Conservation (phyloP, 1,140 invertebrate species). For the Hylaeus anthracinus region DNA sequence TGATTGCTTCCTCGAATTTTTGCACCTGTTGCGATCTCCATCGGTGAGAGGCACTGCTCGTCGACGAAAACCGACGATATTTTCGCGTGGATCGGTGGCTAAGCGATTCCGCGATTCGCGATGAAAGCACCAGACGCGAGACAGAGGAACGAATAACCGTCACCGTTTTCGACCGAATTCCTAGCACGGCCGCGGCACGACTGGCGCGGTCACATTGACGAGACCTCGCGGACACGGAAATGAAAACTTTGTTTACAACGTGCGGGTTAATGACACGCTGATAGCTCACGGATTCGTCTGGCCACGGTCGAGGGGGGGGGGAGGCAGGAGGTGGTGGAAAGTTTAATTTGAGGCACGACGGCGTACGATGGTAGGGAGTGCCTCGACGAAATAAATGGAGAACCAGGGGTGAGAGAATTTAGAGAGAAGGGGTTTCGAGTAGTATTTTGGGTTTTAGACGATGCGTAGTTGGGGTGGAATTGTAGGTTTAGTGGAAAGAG, state of each 20-base stretch:
- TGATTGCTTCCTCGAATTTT: neutral
- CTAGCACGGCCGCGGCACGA: neutral
- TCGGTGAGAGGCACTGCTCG: neutral
- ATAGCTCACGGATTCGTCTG: neutral
- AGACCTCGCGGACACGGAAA: conserved; percentile 1
- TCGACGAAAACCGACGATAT: neutral
- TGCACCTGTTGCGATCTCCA: conserved; percentile 37
- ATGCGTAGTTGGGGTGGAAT: too few species aligned
- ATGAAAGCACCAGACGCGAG: neutral
- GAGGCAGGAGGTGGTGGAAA: neutral
- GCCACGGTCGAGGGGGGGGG: neutral
- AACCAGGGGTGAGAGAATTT: too few species aligned
- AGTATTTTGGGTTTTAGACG: too few species aligned
- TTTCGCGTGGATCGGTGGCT: neutral
- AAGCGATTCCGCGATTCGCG: neutral
- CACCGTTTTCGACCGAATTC: conserved; percentile 11
- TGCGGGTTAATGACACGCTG: conserved; percentile 17
- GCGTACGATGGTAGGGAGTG: neutral
- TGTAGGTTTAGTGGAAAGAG: too few species aligned
- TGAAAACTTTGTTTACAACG: conserved; percentile 26
- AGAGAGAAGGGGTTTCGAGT: too few species aligned
- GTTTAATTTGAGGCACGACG: neutral
- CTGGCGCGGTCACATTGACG: conserved; percentile 10
- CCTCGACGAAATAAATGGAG: too few species aligned
- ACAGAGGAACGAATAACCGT: conserved; percentile 5